Evolutionary conservation across 2,888 invertebrate genomes (phyloP).

Genomic region (Cephus pygmeus): DNA sequence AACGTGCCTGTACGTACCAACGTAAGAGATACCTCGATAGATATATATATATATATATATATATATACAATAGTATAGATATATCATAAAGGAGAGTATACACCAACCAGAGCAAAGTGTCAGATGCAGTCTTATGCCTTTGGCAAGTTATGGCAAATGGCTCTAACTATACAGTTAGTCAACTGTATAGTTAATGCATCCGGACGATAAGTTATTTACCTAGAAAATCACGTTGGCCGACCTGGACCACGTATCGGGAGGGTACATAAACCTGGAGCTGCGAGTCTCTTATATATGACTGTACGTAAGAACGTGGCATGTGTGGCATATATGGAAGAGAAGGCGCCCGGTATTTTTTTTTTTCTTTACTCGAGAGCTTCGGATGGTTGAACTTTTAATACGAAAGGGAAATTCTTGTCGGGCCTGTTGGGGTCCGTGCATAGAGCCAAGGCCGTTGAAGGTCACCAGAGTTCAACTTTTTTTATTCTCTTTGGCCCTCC

Average conservation of each 20-base stretch:
- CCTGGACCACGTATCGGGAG: slow-evolving; percentile 4
- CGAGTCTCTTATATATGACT: slow-evolving; percentile 21
- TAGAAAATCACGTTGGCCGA: background rate
- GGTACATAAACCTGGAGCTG: slow-evolving; percentile 17
- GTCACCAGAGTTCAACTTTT: slow-evolving; percentile 45
- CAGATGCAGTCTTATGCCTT: background rate
- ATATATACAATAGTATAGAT: background rate
- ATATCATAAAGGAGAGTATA: background rate
- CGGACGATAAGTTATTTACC: background rate
- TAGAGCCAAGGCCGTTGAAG: slow-evolving; percentile 52
- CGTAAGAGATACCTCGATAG: background rate
- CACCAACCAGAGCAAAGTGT: background rate
- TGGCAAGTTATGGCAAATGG: background rate
- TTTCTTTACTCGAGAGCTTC: background rate
- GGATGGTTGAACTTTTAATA: slow-evolving; percentile 21
- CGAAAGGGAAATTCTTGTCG: slow-evolving; percentile 38
- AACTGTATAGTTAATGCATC: background rate
- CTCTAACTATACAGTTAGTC: background rate
- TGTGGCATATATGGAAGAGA: background rate
- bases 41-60: background rate
- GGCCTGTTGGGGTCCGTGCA: slow-evolving; percentile 27
- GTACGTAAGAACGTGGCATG: slow-evolving; percentile 28
- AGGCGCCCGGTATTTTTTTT: background rate
- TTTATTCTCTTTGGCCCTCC: slow-evolving; percentile 21
- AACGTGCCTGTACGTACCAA: background rate